Base-by-base conservation (phyloP, 92 coral and sea anemone genomes). In the Epizoanthus illoricatus region DNA sequence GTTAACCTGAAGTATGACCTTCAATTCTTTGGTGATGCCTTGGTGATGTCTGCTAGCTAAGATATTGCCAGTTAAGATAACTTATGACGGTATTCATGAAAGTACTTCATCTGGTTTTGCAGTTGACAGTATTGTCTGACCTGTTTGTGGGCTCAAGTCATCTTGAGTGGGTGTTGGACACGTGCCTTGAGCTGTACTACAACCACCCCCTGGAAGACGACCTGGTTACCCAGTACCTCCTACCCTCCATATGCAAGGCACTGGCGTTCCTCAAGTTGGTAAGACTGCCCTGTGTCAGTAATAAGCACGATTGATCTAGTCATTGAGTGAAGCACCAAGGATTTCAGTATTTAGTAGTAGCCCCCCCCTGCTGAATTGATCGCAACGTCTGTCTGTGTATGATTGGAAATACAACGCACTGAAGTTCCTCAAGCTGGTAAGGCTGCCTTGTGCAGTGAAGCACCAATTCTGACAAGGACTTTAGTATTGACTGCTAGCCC, bases 141-240 rank as follows among this genome's bases (percentile, higher is more conserved):
- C 89, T 95, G 86, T 95, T 95, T 41, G 92, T 95, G 74, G 98
- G 91, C 62, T 84, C 91, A 24, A 90, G 86, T 20, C 98, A 95
- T 60, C 92, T 93, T 76, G 98, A 93, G 76, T 93, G 95, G 97
- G 92, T 93, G 36, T 78, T 93, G 69, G 94, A 90, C 59, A 91
- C 97, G 41, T 87, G 94, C 6, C 89, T 93, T 4, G 98, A 95
- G n/a, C 91, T 95, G 5, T 88, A 91, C 79, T 94, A 93, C 85
- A 95, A 93, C 80, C 97, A 95, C 65, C 90, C 94, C n/a, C 57
- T 91, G 36, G 98, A 93, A 40, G 94, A 95, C 65, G 98, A 95
- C 49, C 86, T 95, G 76, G 79, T 95, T 65, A 86, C 89, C 52
- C 98, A 95, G 76, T 95, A 95, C 80, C 86, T 94, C 52, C 79